Percentiles rank a stretch among this genome's conserved stretches.
These are phyloP conservation scores for Leuciscus waleckii DNA, from an alignment of 2,797 vertebrate genomes.

Conservation along the genomic window DNA sequence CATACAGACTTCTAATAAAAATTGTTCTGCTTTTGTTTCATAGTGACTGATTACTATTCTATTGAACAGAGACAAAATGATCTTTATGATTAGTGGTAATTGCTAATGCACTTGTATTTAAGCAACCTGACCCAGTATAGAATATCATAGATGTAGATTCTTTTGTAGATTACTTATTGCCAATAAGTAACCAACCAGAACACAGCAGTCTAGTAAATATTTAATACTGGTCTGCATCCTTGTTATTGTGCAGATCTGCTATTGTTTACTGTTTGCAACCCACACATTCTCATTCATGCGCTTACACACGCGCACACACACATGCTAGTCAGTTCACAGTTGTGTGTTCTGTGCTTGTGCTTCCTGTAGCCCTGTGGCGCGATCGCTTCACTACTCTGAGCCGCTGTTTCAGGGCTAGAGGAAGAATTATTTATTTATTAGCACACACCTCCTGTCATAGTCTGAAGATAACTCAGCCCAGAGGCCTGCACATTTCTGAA, in stretches of 20 bases:
- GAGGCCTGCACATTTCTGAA: constrained; percentile 39
- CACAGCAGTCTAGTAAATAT: neutral
- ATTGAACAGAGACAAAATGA: neutral
- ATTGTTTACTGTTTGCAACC: neutral
- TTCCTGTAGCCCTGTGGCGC: constrained; percentile 54
- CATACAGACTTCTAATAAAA: neutral
- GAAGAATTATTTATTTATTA: constrained; percentile 70
- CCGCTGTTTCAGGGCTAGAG: constrained; percentile 44
- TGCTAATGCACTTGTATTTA: neutral
- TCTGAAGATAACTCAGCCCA: constrained; percentile 57
- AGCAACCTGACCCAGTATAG: neutral
- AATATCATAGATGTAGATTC: neutral
- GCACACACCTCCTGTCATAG: constrained; percentile 58
- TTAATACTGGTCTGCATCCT: neutral
- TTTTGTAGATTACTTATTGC: neutral
- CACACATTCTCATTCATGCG: neutral
- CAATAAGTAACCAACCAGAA: neutral
- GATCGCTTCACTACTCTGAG: constrained; percentile 39
- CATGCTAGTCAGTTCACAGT: neutral
- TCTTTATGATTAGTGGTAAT: neutral
- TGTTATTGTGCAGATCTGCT: constrained; percentile 7
- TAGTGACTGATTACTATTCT: neutral
- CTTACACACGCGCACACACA: neutral
- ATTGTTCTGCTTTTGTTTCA: neutral
- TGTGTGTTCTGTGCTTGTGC: constrained; percentile 22